Evolutionary conservation across 1,140 invertebrate genomes (phyloP).

Genomic region (Melitaea cinxia): DNA sequence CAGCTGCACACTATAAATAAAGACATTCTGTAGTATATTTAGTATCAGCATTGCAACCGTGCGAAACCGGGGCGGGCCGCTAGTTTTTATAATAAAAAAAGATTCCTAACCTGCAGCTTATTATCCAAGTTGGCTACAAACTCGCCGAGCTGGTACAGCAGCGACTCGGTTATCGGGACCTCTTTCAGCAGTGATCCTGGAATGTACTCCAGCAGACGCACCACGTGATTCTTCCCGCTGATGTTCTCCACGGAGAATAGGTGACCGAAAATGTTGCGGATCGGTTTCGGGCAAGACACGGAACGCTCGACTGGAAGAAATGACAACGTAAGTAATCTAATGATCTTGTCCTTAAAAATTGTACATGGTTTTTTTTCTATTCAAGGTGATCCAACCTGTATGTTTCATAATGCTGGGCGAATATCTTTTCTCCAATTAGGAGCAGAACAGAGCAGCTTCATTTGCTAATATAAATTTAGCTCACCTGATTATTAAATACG

Average conservation of each 20-base stretch:
- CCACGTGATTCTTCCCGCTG: constrained; percentile 82
- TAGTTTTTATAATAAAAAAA: background rate
- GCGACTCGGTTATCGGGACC: constrained; percentile 80
- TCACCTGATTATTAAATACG: too few relatives aligned
- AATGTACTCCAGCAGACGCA: constrained; percentile 88
- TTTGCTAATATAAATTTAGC: too few relatives aligned
- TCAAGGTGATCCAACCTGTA: too few relatives aligned
- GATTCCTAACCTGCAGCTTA: constrained; percentile 82
- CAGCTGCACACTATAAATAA: too few relatives aligned
- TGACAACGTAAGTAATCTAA: background rate
- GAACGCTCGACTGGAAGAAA: constrained; percentile 76
- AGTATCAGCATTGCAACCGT: too few relatives aligned
- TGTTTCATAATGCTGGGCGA: too few relatives aligned
- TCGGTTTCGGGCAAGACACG: constrained; percentile 85
- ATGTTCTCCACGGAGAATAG: constrained; percentile 84
- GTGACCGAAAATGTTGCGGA: constrained; percentile 85
- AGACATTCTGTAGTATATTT: too few relatives aligned
- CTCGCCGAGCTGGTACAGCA: constrained; percentile 87
- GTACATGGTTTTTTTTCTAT: background rate
- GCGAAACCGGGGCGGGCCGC: too few relatives aligned
- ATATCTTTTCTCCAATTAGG: too few relatives aligned
- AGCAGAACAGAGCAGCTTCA: too few relatives aligned
- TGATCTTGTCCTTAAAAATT: background rate
- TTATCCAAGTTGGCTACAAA: constrained; percentile 86
- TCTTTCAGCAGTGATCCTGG: constrained; percentile 86